These are phyloP conservation scores for Syritta pipiens DNA, from an alignment of 2,888 invertebrate genomes.

Conservation along the genomic window DNA sequence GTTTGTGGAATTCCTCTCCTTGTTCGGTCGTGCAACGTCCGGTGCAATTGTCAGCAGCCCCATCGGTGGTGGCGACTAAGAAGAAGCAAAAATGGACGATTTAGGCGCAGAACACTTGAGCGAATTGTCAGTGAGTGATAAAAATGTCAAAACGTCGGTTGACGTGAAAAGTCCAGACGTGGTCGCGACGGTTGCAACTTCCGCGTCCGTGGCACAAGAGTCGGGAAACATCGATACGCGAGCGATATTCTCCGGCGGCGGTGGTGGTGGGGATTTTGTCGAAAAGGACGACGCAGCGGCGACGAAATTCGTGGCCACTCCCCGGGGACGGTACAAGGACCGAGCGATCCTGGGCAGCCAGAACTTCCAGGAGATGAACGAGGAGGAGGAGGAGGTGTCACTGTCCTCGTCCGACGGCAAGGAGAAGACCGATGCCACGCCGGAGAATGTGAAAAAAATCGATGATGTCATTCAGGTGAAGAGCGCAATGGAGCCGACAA, in stretches of 20 bases:
- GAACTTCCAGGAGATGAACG: slow-evolving; percentile 25
- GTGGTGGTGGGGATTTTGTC: slow-evolving; percentile 13
- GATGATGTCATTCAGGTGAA: slow-evolving; percentile 76
- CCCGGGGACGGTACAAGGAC: slow-evolving; percentile 53
- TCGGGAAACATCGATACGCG: slow-evolving; percentile 11
- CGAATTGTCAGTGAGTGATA: slow-evolving; percentile 65
- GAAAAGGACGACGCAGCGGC: slow-evolving; percentile 29
- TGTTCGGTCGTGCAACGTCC: slow-evolving; percentile 41
- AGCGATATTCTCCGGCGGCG: slow-evolving; percentile 20
- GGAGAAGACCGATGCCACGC: slow-evolving; percentile 78
- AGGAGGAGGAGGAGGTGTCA: slow-evolving; percentile 64
- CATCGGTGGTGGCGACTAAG: slow-evolving; percentile 10
- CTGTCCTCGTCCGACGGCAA: slow-evolving; percentile 75
- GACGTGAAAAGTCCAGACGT: slow-evolving; percentile 20
- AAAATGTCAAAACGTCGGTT: slow-evolving; percentile 48
- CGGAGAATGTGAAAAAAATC: slow-evolving; percentile 79
- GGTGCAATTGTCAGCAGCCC: slow-evolving; percentile 1
- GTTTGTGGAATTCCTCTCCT: slow-evolving; percentile 47
- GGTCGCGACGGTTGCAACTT: slow-evolving; percentile 13
- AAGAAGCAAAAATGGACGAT: slow-evolving; percentile 70
- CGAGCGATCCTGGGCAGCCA: slow-evolving; percentile 34
- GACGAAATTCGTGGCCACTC: slow-evolving; percentile 38
- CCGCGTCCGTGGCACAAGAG: no score
- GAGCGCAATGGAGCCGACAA: not conserved
- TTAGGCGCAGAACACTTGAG: slow-evolving; percentile 70